Evolutionary conservation across 2,888 invertebrate genomes (phyloP).

Genomic region (Trichogramma evanescens): DNA sequence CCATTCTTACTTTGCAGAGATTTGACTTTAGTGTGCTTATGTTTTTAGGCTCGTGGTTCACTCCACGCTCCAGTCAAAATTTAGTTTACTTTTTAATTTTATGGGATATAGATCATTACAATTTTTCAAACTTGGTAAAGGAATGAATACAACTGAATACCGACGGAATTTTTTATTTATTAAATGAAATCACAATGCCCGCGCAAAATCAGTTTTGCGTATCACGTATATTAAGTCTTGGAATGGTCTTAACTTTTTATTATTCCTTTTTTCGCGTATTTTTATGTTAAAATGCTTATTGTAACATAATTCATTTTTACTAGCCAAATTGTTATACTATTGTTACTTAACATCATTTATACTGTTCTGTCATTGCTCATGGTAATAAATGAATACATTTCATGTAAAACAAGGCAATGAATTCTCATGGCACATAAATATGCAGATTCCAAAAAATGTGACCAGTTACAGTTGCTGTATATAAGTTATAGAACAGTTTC

Average conservation of each 20-base stretch:
- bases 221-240: constrained; percentile 29
- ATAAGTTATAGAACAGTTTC: too few relatives aligned
- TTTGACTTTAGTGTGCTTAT: too few relatives aligned
- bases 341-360: constrained; percentile 25
- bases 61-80: too few relatives aligned
- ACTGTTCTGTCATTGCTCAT: constrained; percentile 5
- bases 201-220: constrained; percentile 33
- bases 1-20: too few relatives aligned
- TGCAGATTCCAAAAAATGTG: constrained; percentile 8
- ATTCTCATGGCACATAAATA: constrained; percentile 22
- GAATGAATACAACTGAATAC: constrained; percentile 24
- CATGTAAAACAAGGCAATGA: constrained; percentile 21
- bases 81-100: too few relatives aligned
- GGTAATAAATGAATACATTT: constrained; percentile 26
- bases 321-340: constrained; percentile 29
- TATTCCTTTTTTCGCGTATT: constrained; percentile 16
- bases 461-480: too few relatives aligned
- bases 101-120: too few relatives aligned
- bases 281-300: neutral
- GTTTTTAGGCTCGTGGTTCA: too few relatives aligned
- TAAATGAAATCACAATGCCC: constrained; percentile 35
- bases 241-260: constrained; percentile 14
- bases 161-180: constrained; percentile 33
- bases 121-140: too few relatives aligned
- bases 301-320: constrained; percentile 25